Base-by-base conservation (phyloP, 1,140 invertebrate species). In the Tetragonula clypearis region DNA sequence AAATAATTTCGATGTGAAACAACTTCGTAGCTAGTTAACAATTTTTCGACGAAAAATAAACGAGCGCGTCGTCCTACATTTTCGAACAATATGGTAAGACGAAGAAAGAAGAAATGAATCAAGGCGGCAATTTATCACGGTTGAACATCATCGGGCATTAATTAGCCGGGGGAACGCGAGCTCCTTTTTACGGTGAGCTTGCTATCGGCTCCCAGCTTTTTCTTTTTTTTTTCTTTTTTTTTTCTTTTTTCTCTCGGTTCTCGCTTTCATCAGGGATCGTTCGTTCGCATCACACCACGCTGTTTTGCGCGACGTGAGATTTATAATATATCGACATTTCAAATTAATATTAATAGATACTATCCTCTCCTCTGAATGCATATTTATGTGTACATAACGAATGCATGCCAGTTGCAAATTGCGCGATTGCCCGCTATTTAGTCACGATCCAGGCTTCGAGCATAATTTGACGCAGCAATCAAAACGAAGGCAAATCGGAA, bases 291-390 rank as follows among this genome's bases (percentile, higher is more conserved):
- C 26, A 12, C 9, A 60, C 23, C 14, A 30, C 55, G 41, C 71
- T 79, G 83, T 89, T 87, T 90, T 58, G 83, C 65, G 15, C 66
- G n/a, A 14, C 55, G 8, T 35, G 14, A 86, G 87, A 90, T 90
- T 90, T 91, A 87, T 87, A 69, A n/a, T 17, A 75, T 89, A 89
- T 87, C 82, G 89, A 87, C 81, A 65, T 68, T n/a, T 35, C 79
- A 17, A 62, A 83, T 91, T 91, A 68, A 85, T 87, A 91, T 90
- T 89, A 90, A 91, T 86, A 84, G 71, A 65, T 56, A 74, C 69
- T 72, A 78, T 66, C 49, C n/a, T 49, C 71, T 53, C 19, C 30
- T 53, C 62, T n/a, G 19, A 30, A 41, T 69, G 21, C 21, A 35
- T 30, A 62, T 30, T 49, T 23, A 14, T 53, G 62, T 66, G 76